Evolutionary conservation across 2,113 vertebrate species (phyloP).

Genomic region (Entelurus aequoreus): DNA sequence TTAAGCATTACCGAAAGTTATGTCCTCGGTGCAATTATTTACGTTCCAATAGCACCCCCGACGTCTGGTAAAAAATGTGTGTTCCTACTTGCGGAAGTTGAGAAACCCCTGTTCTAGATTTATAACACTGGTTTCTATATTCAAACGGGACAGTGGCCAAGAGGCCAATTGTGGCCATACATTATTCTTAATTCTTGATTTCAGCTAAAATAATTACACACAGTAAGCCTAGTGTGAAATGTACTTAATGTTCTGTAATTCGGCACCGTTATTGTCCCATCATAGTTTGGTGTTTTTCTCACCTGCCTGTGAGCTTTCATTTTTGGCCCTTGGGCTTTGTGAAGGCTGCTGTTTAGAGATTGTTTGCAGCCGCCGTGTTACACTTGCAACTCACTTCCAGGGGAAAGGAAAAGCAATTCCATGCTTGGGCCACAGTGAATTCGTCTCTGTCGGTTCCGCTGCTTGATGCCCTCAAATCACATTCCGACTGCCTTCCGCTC

Average conservation of each 20-base stretch:
- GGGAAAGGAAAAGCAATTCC: constrained; percentile 76
- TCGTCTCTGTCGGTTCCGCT: constrained; percentile 74
- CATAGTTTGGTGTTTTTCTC: constrained; percentile 21
- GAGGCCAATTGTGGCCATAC: too few species aligned
- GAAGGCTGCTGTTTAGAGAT: constrained; percentile 64
- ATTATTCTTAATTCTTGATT: too few species aligned
- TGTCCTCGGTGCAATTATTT: too few species aligned
- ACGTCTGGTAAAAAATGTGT: too few species aligned
- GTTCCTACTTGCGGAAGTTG: too few species aligned
- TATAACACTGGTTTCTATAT: too few species aligned
- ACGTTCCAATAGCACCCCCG: too few species aligned
- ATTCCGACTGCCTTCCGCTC: constrained; percentile 40
- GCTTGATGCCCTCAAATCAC: constrained; percentile 73
- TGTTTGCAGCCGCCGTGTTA: constrained; percentile 59
- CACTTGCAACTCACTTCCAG: constrained; percentile 67
- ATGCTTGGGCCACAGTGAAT: constrained; percentile 72
- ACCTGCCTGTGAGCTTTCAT: constrained; percentile 47
- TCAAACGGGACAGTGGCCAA: too few species aligned
- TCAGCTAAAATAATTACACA: too few species aligned
- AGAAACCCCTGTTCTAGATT: too few species aligned
- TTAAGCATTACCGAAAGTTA: too few species aligned
- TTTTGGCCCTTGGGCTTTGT: constrained; percentile 53
- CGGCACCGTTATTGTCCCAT: background rate
- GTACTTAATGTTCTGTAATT: background rate
- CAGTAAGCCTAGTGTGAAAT: too few species aligned